Percentiles rank a stretch among this genome's conserved stretches.
phyloP scores from a whole-genome alignment of 2,888 invertebrate genomes.

The Lapara coniferarum region DNA sequence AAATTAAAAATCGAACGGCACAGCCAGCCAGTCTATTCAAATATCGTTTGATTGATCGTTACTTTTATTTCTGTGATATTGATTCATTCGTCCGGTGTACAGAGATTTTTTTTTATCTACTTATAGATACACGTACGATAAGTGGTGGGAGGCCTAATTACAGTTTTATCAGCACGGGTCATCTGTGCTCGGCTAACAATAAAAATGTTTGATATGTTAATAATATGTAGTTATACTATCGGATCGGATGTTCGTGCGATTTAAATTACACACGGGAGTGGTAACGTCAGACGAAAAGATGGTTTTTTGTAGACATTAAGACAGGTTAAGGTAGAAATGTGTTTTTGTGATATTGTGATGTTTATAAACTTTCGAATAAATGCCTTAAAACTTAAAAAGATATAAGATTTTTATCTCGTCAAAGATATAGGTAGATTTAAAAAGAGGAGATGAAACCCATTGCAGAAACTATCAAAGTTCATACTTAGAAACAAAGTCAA shows the following conservation, averaged over 20 bases:
- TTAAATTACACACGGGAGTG: slow-evolving; percentile 44
- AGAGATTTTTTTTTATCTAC: slow-evolving; percentile 72
- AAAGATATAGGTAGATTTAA: no score
- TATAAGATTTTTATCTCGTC: no score
- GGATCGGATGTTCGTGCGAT: slow-evolving; percentile 48
- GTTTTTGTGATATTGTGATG: not conserved
- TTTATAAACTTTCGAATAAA: not conserved
- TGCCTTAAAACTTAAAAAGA: no score
- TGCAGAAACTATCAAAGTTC: no score
- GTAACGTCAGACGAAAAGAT: slow-evolving; percentile 23
- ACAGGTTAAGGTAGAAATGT: not conserved
- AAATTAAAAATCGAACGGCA: slow-evolving; percentile 36
- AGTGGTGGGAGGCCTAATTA: slow-evolving; percentile 78
- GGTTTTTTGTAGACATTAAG: not conserved
- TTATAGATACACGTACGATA: slow-evolving; percentile 78
- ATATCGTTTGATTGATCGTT: slow-evolving; percentile 79
- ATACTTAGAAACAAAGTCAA: no score
- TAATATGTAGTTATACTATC: slow-evolving; percentile 62
- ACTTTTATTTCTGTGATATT: slow-evolving; percentile 73
- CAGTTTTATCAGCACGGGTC: slow-evolving; percentile 75
- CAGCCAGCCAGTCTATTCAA: slow-evolving; percentile 57
- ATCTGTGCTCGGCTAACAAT: slow-evolving; percentile 68
- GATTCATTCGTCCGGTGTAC: slow-evolving; percentile 69
- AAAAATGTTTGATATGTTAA: slow-evolving; percentile 77
- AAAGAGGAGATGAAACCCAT: no score